Evolutionary conservation across 2,888 invertebrate genomes (phyloP).

Genomic region (Aphidius colemani): DNA sequence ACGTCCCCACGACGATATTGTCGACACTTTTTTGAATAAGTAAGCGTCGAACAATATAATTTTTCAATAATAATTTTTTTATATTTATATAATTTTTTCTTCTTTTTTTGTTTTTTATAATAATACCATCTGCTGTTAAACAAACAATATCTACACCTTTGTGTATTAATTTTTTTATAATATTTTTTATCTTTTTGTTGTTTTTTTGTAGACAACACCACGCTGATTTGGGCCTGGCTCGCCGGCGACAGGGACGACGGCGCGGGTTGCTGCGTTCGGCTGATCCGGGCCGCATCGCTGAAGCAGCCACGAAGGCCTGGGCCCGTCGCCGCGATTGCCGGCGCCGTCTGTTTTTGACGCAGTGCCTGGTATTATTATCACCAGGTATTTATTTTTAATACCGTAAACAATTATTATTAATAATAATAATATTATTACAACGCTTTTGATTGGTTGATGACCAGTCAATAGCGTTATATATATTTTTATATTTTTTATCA

Average conservation of each 20-base stretch:
- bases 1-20: slow-evolving; percentile 45
- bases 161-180: slow-evolving; percentile 4
- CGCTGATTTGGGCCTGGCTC: slow-evolving; percentile 27
- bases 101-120: slow-evolving; percentile 13
- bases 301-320: slow-evolving; percentile 55
- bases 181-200: slow-evolving; percentile 6
- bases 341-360: slow-evolving; percentile 44
- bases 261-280: slow-evolving; percentile 45
- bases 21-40: slow-evolving; percentile 38
- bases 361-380: slow-evolving; percentile 35
- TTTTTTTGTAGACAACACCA: slow-evolving; percentile 12
- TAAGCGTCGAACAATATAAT: slow-evolving; percentile 36
- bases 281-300: slow-evolving; percentile 59
- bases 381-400: slow-evolving; percentile 17
- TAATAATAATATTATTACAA: background rate
- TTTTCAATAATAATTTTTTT: slow-evolving; percentile 9
- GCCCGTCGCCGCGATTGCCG: slow-evolving; percentile 49
- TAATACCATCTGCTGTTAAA: background rate
- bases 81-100: no score
- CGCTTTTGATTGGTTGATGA: background rate
- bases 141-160: slow-evolving; percentile 6
- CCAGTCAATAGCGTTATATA: background rate
- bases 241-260: slow-evolving; percentile 37
- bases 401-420: background rate
- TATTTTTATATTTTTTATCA: no score